Percentiles rank a stretch among this genome's conserved stretches.
These are phyloP conservation scores for Lasiurus borealis DNA, from an alignment of 2,113 vertebrate genomes.

Conservation along the genomic window DNA sequence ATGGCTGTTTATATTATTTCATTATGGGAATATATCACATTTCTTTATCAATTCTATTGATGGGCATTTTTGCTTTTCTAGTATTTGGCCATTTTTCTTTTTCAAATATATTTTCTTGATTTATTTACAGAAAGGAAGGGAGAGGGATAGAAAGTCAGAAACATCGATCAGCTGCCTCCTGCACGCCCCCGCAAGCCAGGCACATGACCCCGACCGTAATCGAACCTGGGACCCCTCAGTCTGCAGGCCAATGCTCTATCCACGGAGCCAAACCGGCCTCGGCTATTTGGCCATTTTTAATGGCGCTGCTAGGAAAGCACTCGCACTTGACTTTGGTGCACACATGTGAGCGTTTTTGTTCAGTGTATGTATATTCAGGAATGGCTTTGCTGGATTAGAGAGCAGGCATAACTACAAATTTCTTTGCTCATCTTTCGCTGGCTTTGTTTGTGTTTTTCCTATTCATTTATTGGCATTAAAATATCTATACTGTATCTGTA, in stretches of 20 bases:
- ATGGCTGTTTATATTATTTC: not conserved
- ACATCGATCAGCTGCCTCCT: no score
- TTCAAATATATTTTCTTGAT: no score
- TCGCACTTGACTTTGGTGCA: constrained; percentile 1
- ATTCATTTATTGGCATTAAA: not conserved
- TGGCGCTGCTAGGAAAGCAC: not conserved
- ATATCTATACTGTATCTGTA: not conserved
- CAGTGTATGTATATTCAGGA: not conserved
- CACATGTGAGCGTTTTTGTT: not conserved
- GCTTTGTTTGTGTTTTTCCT: constrained; percentile 39
- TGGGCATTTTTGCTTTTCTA: not conserved
- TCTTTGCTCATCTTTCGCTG: not conserved
- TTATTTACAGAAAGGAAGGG: no score
- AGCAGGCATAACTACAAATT: not conserved
- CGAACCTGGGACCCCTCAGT: no score
- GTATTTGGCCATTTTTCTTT: not conserved
- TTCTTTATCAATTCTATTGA: not conserved
- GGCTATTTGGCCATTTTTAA: not conserved
- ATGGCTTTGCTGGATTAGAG: not conserved
- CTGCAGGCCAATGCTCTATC: no score
- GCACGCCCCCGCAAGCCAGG: no score
- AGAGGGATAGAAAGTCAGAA: no score
- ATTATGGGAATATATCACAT: not conserved
- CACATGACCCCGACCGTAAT: no score
- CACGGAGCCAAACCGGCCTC: no score